These are phyloP conservation scores for Clarias gariepinus DNA, from an alignment of 2,113 vertebrate genomes.

Conservation along the genomic window DNA sequence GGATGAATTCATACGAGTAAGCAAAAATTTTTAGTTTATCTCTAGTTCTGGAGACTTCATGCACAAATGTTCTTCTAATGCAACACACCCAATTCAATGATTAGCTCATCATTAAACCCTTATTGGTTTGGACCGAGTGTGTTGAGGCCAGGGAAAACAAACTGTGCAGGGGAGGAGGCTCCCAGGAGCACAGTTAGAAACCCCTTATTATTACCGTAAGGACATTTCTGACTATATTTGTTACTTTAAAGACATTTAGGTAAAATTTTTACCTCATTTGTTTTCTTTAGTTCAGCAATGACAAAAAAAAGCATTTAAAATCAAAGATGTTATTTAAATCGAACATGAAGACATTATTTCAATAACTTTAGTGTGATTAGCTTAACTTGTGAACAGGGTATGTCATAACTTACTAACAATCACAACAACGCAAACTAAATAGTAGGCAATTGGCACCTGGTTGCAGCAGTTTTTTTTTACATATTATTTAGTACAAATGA, in stretches of 20 bases:
- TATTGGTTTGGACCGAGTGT: background rate
- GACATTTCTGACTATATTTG: no score
- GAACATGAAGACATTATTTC: background rate
- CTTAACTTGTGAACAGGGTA: background rate
- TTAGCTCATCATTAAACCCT: background rate
- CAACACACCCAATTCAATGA: background rate
- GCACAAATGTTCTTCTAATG: background rate
- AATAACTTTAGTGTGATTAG: background rate
- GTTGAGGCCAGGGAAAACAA: background rate
- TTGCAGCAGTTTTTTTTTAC: background rate
- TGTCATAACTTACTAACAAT: background rate
- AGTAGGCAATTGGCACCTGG: background rate
- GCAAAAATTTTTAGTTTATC: background rate
- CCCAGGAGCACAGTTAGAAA: background rate
- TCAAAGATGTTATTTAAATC: no score
- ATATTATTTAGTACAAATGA: background rate
- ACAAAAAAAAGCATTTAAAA: no score
- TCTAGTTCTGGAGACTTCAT: background rate
- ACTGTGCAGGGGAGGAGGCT: background rate
- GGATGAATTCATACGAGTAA: background rate
- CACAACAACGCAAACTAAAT: background rate
- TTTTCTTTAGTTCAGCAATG: no score
- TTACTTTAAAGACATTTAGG: background rate
- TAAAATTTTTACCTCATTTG: background rate
- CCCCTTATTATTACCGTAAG: no score